Percentiles rank a stretch among this genome's conserved stretches.
Evolutionary conservation across 1,140 invertebrate species (phyloP).

Genomic region (Heliconius hermathena): DNA sequence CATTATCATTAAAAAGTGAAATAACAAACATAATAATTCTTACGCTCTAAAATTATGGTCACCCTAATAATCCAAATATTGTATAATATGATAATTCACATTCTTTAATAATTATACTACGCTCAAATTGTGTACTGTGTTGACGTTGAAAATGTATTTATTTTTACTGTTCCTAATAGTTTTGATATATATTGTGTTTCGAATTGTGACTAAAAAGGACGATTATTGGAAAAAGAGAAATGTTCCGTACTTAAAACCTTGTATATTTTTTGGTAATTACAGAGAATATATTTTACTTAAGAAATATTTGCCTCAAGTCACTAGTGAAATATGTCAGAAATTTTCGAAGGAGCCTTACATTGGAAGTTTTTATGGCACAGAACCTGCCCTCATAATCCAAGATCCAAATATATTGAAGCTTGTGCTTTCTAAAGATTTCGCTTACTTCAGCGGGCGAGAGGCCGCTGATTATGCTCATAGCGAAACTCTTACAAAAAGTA

Average conservation of each 20-base stretch:
- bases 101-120: neutral
- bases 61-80: neutral
- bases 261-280: constrained; percentile 44
- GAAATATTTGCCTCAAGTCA: constrained; percentile 22
- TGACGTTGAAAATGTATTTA: constrained; percentile 11
- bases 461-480: constrained; percentile 32
- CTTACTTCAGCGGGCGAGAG: constrained; percentile 45
- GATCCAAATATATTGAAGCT: constrained; percentile 43
- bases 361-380: constrained; percentile 42
- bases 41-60: neutral
- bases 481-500: constrained; percentile 36
- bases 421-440: constrained; percentile 43
- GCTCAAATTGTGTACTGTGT: neutral
- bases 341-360: constrained; percentile 44
- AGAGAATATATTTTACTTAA: constrained; percentile 40
- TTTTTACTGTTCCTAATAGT: neutral
- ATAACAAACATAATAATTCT: too few species aligned
- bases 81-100: neutral
- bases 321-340: constrained; percentile 38
- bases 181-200: neutral
- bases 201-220: constrained; percentile 25
- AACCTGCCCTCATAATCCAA: constrained; percentile 43
- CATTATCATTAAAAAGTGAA: too few species aligned
- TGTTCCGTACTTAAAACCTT: constrained; percentile 39
- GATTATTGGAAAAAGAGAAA: constrained; percentile 49